Conservation (phyloP, 2,797 vertebrate species). For the Smutsia gigantea region DNA sequence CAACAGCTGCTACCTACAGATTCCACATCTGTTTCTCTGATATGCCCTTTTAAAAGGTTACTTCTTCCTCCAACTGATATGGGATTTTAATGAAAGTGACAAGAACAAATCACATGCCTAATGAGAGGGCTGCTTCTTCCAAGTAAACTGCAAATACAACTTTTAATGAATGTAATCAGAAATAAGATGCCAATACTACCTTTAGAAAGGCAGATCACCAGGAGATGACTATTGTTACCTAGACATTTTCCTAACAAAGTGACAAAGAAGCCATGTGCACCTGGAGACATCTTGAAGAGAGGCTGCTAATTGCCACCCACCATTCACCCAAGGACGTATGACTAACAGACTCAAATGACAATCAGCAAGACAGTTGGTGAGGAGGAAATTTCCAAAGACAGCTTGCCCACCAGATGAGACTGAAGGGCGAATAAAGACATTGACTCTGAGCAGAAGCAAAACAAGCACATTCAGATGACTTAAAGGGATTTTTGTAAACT, state of each 20-base stretch:
- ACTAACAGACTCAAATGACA: conserved; percentile 84
- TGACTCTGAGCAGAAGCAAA: conserved; percentile 38
- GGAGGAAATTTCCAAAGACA: conserved; percentile 77
- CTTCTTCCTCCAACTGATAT: background rate
- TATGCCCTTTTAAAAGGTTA: background rate
- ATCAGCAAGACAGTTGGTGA: conserved; percentile 82
- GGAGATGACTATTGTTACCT: background rate
- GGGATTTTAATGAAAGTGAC: conserved; percentile 8
- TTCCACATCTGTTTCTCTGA: conserved; percentile 51
- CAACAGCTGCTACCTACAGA: background rate
- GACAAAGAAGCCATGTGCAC: conserved; percentile 67
- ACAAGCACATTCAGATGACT: background rate
- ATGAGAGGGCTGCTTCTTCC: background rate
- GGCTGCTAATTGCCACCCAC: conserved; percentile 84
- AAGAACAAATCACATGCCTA: conserved; percentile 34
- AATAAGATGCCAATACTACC: background rate
- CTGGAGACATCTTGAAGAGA: conserved; percentile 78
- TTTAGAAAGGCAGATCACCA: conserved; percentile 14
- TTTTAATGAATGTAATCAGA: conserved; percentile 62
- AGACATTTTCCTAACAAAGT: conserved; percentile 67
- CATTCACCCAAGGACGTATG: conserved; percentile 78
- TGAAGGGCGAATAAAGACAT: conserved; percentile 43
- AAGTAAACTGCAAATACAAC: conserved; percentile 52
- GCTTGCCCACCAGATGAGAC: background rate
- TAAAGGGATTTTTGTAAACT: background rate